Evolutionary conservation across 1,140 invertebrate species (phyloP).

Genomic region (Megalopta genalis): DNA sequence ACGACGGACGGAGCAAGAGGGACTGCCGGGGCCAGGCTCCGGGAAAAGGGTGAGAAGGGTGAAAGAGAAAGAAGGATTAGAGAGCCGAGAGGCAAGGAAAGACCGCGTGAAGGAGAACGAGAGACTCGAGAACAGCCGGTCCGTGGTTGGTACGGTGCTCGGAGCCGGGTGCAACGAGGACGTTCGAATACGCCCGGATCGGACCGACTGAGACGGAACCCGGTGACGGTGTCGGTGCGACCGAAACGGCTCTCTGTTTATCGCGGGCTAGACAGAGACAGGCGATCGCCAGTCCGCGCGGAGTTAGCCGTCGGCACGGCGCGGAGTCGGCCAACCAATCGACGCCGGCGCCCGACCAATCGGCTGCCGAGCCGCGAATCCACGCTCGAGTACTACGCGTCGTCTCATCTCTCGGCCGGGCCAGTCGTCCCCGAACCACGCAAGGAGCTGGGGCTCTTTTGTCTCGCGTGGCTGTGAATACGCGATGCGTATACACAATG

Average conservation of each 20-base stretch:
- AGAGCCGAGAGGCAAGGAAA: slow-evolving; percentile 58
- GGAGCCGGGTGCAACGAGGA: slow-evolving; percentile 38
- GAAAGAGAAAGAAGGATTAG: slow-evolving; percentile 49
- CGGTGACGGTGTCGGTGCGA: slow-evolving; percentile 2
- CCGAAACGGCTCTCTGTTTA: slow-evolving; percentile 3
- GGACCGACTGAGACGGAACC: neutral
- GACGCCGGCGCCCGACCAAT: slow-evolving; percentile 55
- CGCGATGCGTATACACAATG: slow-evolving; percentile 73
- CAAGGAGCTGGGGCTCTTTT: slow-evolving; percentile 74
- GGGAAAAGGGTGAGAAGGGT: slow-evolving; percentile 18
- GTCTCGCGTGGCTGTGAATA: slow-evolving; percentile 73
- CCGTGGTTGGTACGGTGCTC: slow-evolving; percentile 34
- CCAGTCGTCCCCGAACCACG: slow-evolving; percentile 70
- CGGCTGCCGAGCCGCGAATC: slow-evolving; percentile 14
- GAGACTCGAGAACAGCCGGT: slow-evolving; percentile 57
- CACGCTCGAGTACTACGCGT: slow-evolving; percentile 43
- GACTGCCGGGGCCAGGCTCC: neutral
- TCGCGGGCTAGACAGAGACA: neutral
- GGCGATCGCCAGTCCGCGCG: slow-evolving; percentile 70
- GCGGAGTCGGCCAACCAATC: slow-evolving; percentile 63
- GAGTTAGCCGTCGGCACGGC: slow-evolving; percentile 49
- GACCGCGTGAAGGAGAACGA: slow-evolving; percentile 34
- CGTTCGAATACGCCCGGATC: slow-evolving; percentile 21
- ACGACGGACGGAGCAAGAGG: neutral
- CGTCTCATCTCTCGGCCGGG: slow-evolving; percentile 51